These are phyloP conservation scores for Chelmon rostratus DNA, from an alignment of 2,797 vertebrate genomes.

Conservation along the genomic window DNA sequence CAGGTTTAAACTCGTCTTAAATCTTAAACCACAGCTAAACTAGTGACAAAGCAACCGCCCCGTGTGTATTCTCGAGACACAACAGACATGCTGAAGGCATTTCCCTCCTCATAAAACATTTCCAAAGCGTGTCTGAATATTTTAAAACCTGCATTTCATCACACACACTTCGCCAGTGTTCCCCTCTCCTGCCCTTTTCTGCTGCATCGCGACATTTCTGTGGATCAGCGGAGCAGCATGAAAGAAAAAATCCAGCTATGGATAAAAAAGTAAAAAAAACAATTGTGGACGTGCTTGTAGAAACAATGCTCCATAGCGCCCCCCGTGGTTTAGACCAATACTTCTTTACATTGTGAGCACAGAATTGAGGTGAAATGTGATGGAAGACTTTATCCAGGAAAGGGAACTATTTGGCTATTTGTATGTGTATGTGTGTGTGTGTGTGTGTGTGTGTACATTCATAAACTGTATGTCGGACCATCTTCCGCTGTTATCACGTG, in stretches of 20 bases:
- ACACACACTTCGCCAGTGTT: neutral
- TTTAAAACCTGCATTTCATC: neutral
- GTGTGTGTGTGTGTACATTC: slow-evolving; percentile 35
- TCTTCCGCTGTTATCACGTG: neutral
- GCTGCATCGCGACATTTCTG: neutral
- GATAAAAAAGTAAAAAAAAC: neutral
- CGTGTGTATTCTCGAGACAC: neutral
- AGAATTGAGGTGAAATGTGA: neutral
- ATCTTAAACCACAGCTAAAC: neutral
- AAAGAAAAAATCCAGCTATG: neutral
- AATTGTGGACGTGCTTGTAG: neutral
- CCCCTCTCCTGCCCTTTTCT: neutral
- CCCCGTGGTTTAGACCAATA: neutral
- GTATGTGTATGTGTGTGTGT: neutral
- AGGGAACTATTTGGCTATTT: neutral
- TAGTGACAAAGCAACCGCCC: neutral
- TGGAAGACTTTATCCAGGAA: neutral
- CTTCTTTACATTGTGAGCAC: neutral
- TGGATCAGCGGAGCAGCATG: neutral
- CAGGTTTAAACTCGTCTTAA: neutral
- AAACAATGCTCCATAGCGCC: neutral
- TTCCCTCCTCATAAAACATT: neutral
- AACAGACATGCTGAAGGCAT: neutral
- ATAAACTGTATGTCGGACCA: slow-evolving; percentile 20
- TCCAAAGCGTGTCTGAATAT: neutral